phyloP scores from a whole-genome alignment of 2,888 invertebrate species.

The Gortyna flavago region DNA sequence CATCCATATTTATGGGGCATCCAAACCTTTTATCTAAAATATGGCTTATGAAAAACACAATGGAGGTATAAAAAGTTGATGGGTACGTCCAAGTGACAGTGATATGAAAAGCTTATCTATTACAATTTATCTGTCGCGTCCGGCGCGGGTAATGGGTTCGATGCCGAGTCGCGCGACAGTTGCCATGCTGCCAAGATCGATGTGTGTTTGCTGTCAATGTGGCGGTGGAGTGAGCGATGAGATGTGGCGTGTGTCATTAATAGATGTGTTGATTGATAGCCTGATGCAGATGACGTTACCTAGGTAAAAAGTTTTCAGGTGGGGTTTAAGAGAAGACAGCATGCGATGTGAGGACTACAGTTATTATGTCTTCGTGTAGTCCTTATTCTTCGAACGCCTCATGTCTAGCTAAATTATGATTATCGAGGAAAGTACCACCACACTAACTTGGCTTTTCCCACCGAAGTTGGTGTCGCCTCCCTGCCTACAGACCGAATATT shows the following conservation, averaged over 20 bases:
- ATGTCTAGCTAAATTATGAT: not conserved
- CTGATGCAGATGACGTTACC: not conserved
- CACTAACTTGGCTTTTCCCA: not conserved
- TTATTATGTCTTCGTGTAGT: not conserved
- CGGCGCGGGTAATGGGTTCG: slow-evolving; percentile 68
- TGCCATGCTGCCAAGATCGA: slow-evolving; percentile 62
- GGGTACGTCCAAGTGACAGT: slow-evolving; percentile 58
- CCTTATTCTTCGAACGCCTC: not conserved
- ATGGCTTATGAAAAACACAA: slow-evolving; percentile 56
- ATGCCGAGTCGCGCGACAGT: slow-evolving; percentile 53
- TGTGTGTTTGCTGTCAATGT: slow-evolving; percentile 61
- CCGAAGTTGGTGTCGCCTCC: not conserved
- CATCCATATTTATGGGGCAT: slow-evolving; percentile 59
- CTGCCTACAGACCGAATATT: not conserved
- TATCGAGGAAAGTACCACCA: not conserved
- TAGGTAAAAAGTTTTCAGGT: not conserved
- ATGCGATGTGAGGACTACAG: not conserved
- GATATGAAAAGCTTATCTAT: slow-evolving; percentile 68
- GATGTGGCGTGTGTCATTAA: slow-evolving; percentile 21
- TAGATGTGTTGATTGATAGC: slow-evolving; percentile 1
- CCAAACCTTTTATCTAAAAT: slow-evolving; percentile 65
- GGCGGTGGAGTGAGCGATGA: slow-evolving; percentile 23
- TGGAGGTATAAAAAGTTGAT: slow-evolving; percentile 51
- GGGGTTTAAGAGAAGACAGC: not conserved
- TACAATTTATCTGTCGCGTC: slow-evolving; percentile 69